Evolutionary conservation across 2,888 invertebrate genomes (phyloP), one percentile per base, ranked within the genome.

Genomic region (Catocala fraxini): DNA sequence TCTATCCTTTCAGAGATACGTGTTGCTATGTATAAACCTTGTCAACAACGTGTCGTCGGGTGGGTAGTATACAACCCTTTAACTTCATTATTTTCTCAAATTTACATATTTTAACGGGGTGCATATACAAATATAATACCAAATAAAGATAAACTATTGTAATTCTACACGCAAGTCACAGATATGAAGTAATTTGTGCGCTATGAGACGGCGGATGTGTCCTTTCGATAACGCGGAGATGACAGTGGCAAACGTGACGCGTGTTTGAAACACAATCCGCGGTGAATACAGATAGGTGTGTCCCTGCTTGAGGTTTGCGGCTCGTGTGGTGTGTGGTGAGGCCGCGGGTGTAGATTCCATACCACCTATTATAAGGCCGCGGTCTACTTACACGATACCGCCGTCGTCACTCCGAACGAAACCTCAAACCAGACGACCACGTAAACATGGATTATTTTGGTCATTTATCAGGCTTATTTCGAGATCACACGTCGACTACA

Each of bases 291-390:
- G 77, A 81, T 51, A 79, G 72, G 51, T 73, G 68, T 73, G 35
- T 47, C 69, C 75, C 54, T 51, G 65, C 61, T 63, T 75, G 83
- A 79, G 87, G 85, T 76, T 78, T 83, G 87, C 67, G 85, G 87
- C 71, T 74, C 83, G 87, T 71, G 85, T 39, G 35, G 35, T 39
- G 35, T 39, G 35, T 6, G 35, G 35, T 9, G 6, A 39, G 35
- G 35, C 68, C 75, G 46, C 63, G 75, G 70, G 80, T 83, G 79
- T 84, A 80, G 80, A 81, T 82, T 80, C 76, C 73, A 70, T 53
- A 56, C 73, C 76, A 73, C 73, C 69, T 74, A 59, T 57, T 57
- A 47, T 59, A 55, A 54, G 42, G 54, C 55, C n/a, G 58, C 47
- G 64, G 60, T 61, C 51, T 61, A 59, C 51, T 61, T 65, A 56